Evolutionary conservation across 1,140 invertebrate genomes (phyloP).

Genomic region (Papilio xuthus): DNA sequence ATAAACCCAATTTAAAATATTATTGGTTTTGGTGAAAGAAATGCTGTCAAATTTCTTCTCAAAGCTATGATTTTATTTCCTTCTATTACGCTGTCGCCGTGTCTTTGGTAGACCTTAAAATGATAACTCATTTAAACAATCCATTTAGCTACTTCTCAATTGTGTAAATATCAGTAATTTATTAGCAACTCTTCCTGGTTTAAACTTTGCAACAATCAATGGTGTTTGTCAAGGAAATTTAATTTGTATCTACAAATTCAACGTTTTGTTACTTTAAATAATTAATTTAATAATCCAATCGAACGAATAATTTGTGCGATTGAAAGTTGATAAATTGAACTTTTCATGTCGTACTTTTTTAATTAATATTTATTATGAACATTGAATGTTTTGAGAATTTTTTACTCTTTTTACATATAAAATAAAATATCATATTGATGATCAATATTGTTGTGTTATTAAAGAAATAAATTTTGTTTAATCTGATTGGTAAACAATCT

Average conservation of each 20-base stretch:
- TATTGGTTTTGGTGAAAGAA: too few species aligned
- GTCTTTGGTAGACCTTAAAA: too few species aligned
- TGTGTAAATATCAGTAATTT: slow-evolving; percentile 37
- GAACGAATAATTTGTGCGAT: neutral
- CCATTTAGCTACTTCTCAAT: neutral
- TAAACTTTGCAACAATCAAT: slow-evolving; percentile 12
- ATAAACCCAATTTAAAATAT: neutral
- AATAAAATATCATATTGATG: neutral
- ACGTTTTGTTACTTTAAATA: slow-evolving; percentile 11
- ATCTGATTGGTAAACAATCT: too few species aligned
- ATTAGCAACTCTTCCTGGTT: slow-evolving; percentile 4
- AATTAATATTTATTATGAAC: neutral
- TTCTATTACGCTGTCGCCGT: too few species aligned
- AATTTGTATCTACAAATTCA: neutral
- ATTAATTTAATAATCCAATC: neutral
- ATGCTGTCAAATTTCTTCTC: too few species aligned
- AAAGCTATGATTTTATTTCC: too few species aligned
- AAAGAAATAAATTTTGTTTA: too few species aligned
- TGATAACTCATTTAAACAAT: neutral
- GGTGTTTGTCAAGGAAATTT: neutral
- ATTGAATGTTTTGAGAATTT: neutral
- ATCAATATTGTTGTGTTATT: too few species aligned
- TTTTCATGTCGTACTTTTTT: neutral
- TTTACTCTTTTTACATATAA: neutral
- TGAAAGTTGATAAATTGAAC: neutral